Conservation (phyloP, 2,113 vertebrate genomes). For the Phodopus roborovskii region DNA sequence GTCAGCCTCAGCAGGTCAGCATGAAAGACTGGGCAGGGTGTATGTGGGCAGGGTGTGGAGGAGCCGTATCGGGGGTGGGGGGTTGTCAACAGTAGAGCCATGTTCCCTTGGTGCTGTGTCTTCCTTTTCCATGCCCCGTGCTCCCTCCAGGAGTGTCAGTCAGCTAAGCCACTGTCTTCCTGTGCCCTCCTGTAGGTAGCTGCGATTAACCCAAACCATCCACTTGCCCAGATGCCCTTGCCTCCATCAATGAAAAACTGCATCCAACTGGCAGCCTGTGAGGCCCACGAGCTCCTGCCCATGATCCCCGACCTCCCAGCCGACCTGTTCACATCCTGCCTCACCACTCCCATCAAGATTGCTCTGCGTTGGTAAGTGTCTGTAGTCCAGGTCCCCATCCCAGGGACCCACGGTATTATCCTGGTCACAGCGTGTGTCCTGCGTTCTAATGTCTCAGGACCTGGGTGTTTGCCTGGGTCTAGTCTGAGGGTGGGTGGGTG, state of each 20-base stretch:
- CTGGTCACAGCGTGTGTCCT: neutral
- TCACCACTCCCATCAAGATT: slow-evolving; percentile 99
- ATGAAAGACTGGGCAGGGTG: rapidly evolving
- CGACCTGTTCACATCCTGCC: slow-evolving; percentile 98
- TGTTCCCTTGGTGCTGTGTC: neutral
- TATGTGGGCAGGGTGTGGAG: rapidly evolving
- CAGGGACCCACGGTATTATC: neutral
- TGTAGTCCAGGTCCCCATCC: rapidly evolving
- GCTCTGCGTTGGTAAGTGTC: slow-evolving; percentile 95
- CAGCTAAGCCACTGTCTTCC: neutral
- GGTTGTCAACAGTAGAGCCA: rapidly evolving
- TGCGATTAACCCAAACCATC: slow-evolving; percentile 98
- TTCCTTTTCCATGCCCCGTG: too few relatives aligned
- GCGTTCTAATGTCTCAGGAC: slow-evolving; percentile 14
- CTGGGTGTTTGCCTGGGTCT: slow-evolving; percentile 57
- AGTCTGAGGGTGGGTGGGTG: slow-evolving; percentile 64
- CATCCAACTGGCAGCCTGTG: slow-evolving; percentile 98
- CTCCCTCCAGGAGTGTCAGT: too few relatives aligned
- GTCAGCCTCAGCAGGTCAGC: neutral
- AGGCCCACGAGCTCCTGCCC: slow-evolving; percentile 95
- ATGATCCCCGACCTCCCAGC: slow-evolving; percentile 99
- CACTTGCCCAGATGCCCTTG: slow-evolving; percentile 97
- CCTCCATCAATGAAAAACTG: slow-evolving; percentile 99
- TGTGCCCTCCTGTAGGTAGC: slow-evolving; percentile 90
- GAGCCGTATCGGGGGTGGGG: neutral